Evolutionary conservation across 2,797 vertebrate genomes (phyloP).

Genomic region (Chaetodon trifasciatus): DNA sequence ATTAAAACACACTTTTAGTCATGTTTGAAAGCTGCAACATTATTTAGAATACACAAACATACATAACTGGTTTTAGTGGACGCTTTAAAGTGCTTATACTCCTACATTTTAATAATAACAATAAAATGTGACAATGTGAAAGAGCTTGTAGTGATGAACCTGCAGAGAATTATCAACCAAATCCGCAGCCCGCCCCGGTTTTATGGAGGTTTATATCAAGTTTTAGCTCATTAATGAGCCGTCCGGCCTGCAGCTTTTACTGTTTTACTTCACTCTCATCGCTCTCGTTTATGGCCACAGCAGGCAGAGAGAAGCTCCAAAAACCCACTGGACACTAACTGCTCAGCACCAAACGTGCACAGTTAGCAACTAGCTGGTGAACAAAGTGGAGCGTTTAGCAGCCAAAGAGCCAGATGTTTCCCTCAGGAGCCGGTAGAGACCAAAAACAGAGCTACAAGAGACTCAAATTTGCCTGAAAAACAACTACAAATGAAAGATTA

Average conservation of each 20-base stretch:
- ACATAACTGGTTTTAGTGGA: background rate
- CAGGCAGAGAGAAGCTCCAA: background rate
- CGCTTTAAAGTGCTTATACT: background rate
- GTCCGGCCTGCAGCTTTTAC: background rate
- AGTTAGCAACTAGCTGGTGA: background rate
- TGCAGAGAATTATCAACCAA: background rate
- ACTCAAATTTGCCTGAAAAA: background rate
- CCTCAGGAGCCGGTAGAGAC: background rate
- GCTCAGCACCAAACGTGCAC: background rate
- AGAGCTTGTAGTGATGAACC: background rate
- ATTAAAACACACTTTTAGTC: background rate
- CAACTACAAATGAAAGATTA: background rate
- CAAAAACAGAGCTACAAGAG: too few relatives aligned
- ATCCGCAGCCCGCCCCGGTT: background rate
- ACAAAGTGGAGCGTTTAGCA: background rate
- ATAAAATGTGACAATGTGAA: background rate
- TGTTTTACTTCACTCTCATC: background rate
- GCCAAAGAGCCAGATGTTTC: background rate
- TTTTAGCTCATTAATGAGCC: constrained; percentile 1
- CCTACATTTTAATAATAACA: background rate
- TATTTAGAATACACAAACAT: background rate
- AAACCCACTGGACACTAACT: background rate
- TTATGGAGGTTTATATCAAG: background rate
- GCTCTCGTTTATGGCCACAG: background rate
- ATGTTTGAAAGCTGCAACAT: background rate